A percentile compares a stretch with the other conserved stretches of the same genome.
These are phyloP conservation scores for Siderastrea siderea DNA, from an alignment of 92 coral and sea anemone species.

Conservation along the genomic window DNA sequence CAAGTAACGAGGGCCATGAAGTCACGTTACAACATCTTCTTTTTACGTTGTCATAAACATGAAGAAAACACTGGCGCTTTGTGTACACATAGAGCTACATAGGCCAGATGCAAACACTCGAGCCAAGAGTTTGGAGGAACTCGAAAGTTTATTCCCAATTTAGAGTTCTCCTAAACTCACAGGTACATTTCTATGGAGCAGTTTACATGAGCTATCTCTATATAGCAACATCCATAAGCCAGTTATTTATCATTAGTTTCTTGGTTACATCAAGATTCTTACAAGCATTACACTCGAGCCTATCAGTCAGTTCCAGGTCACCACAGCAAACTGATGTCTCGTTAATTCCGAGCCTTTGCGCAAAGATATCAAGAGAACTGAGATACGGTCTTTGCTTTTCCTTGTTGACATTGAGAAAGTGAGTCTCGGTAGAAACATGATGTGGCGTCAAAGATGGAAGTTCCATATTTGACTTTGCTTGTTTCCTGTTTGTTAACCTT, in stretches of 20 bases:
- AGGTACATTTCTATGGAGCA: neutral
- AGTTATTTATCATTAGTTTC: conserved; percentile 11
- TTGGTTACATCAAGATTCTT: neutral
- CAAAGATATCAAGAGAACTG: conserved; percentile 2
- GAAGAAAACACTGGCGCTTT: no score
- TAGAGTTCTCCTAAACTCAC: no score
- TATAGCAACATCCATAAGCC: conserved; percentile 6
- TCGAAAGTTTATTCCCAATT: no score
- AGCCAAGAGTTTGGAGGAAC: no score
- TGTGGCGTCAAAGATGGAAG: neutral
- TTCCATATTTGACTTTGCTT: neutral
- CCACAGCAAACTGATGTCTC: neutral
- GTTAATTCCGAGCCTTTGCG: neutral
- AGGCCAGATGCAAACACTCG: no score
- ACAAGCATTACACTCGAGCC: neutral
- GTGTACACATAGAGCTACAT: no score
- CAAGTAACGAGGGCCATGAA: no score
- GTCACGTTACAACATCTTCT: no score
- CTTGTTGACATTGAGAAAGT: neutral
- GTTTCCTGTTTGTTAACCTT: conserved; percentile 4
- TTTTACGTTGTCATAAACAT: no score
- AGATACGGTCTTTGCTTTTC: neutral
- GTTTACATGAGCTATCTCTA: neutral
- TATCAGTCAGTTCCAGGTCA: neutral
- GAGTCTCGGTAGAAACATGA: neutral